Conservation (phyloP, 2,888 invertebrate species). For the Pyralis farinalis region DNA sequence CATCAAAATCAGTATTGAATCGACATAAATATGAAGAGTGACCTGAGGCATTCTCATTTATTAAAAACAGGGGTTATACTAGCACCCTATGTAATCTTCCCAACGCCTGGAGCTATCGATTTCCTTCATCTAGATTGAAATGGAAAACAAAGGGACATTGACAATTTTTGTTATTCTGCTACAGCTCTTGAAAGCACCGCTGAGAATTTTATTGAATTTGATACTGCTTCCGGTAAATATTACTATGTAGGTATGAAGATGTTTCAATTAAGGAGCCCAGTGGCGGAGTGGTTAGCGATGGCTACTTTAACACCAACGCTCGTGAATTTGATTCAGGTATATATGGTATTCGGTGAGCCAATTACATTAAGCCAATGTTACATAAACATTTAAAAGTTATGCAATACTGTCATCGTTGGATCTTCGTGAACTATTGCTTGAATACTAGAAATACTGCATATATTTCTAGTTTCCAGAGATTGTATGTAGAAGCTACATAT, state of each 20-base stretch:
- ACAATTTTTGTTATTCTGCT: constrained; percentile 44
- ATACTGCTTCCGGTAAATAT: neutral
- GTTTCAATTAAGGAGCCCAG: too few species aligned
- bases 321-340: too few species aligned
- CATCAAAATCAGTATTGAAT: constrained; percentile 6
- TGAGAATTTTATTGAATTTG: neutral
- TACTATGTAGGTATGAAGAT: neutral
- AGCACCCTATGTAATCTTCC: constrained; percentile 46
- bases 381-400: too few species aligned
- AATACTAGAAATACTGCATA: too few species aligned
- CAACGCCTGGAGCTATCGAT: constrained; percentile 62
- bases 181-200: constrained; percentile 22
- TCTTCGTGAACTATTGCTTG: too few species aligned
- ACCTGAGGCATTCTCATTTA: constrained; percentile 34
- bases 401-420: too few species aligned
- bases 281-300: too few species aligned
- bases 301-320: too few species aligned
- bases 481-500: too few species aligned
- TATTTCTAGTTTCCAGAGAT: too few species aligned
- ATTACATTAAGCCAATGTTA: too few species aligned
- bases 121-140: constrained; percentile 61
- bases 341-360: too few species aligned
- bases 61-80: constrained; percentile 46
- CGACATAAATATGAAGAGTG: constrained; percentile 3
- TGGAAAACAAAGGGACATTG: constrained; percentile 67